Percentiles rank a stretch among this genome's conserved stretches.
Conservation (phyloP, 2,888 invertebrate genomes). For the Lissocephala sabroskyi region DNA sequence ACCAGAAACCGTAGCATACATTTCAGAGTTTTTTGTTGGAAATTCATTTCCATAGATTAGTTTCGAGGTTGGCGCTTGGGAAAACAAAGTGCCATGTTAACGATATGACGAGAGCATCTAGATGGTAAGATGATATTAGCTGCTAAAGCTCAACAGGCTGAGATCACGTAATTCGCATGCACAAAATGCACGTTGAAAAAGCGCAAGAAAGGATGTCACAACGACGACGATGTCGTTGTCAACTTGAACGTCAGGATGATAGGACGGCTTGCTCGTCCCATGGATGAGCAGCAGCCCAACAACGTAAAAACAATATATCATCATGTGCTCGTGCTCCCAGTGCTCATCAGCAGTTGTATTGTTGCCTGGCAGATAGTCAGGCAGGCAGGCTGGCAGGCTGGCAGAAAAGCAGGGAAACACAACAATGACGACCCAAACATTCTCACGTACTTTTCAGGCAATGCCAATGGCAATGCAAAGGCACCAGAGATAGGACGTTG, state of each 20-base stretch:
- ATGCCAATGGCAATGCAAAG: not conserved
- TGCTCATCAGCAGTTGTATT: constrained; percentile 26
- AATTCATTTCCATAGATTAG: no score
- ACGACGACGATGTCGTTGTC: not conserved
- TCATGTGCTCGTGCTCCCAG: not conserved
- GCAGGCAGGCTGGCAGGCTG: not conserved
- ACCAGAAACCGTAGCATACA: no score
- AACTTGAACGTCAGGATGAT: constrained; percentile 6
- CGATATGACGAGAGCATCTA: constrained; percentile 1
- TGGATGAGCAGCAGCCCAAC: not conserved
- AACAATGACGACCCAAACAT: constrained; percentile 1
- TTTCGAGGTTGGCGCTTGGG: no score
- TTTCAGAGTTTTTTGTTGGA: no score
- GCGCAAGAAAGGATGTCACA: not conserved
- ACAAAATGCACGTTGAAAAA: not conserved
- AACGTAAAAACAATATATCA: constrained; percentile 4
- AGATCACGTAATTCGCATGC: no score
- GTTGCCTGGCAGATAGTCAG: constrained; percentile 9
- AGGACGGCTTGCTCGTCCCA: constrained; percentile 22
- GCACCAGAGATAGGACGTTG: constrained; percentile 7
- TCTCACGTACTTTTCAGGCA: no score
- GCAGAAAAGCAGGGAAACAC: not conserved
- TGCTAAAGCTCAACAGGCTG: not conserved
- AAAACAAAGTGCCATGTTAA: constrained; percentile 4
- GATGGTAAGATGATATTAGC: not conserved